Conservation (phyloP, 1,140 invertebrate genomes). For the Ceratina japonica region DNA sequence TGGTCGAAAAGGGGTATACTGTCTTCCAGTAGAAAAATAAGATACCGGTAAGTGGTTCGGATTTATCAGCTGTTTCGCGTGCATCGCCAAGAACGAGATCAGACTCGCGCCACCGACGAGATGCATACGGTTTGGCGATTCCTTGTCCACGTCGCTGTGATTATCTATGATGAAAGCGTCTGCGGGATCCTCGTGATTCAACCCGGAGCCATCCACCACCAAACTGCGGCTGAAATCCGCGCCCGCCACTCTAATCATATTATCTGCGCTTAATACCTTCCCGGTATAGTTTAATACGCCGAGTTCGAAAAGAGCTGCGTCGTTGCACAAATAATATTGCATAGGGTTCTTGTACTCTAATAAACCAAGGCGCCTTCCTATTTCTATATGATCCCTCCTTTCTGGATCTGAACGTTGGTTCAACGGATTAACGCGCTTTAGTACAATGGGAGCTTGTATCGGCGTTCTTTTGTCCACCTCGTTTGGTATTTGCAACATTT, state of each 20-base stretch:
- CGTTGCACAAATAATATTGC: constrained; percentile 82
- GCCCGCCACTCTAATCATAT: constrained; percentile 76
- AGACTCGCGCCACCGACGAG: constrained; percentile 84
- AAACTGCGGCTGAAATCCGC: constrained; percentile 85
- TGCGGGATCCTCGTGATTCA: constrained; percentile 79
- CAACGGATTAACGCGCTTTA: constrained; percentile 74
- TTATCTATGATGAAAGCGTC: constrained; percentile 81
- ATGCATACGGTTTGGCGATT: constrained; percentile 80
- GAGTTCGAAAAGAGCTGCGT: constrained; percentile 84
- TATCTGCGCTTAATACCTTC: constrained; percentile 75
- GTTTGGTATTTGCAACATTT: constrained; percentile 84
- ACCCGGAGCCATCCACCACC: constrained; percentile 84
- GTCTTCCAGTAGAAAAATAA: constrained; percentile 82
- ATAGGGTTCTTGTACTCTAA: constrained; percentile 82
- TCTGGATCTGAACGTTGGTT: not conserved
- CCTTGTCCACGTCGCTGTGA: constrained; percentile 77
- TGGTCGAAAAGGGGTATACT: constrained; percentile 80
- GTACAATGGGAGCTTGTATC: constrained; percentile 68
- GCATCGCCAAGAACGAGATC: constrained; percentile 83
- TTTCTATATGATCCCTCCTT: constrained; percentile 80
- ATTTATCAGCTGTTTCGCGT: constrained; percentile 82
- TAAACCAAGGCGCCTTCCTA: constrained; percentile 79
- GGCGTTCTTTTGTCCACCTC: constrained; percentile 83
- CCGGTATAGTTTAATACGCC: constrained; percentile 73
- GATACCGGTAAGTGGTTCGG: constrained; percentile 81